These are phyloP conservation scores for Drosophila kepulauana DNA, from an alignment of 1,140 invertebrate genomes.

Conservation along the genomic window DNA sequence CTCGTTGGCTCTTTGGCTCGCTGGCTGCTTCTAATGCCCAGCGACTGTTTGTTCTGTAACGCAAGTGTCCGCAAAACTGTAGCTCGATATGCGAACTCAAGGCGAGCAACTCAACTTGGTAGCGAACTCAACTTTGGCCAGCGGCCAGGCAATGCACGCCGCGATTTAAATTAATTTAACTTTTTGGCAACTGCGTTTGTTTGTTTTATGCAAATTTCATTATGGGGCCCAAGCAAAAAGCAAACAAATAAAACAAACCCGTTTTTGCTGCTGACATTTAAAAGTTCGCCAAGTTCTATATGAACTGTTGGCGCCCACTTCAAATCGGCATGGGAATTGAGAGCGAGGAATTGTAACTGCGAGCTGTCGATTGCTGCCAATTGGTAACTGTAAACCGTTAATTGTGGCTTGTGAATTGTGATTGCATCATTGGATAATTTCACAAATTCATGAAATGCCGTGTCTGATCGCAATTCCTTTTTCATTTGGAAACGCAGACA, in stretches of 20 bases:
- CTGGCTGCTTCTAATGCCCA: constrained; percentile 34
- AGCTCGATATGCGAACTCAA: constrained; percentile 51
- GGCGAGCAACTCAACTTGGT: constrained; percentile 42
- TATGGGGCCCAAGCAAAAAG: constrained; percentile 19
- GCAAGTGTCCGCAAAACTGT: constrained; percentile 43
- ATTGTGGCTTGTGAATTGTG: constrained; percentile 14
- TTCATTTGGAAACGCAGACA: constrained; percentile 40
- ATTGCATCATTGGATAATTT: constrained; percentile 75
- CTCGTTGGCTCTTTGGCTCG: background rate
- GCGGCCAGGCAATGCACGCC: constrained; percentile 12
- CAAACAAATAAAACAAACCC: constrained; percentile 1
- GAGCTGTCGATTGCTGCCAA: constrained; percentile 4
- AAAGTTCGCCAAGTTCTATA: constrained; percentile 5
- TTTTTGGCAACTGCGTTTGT: constrained; percentile 39
- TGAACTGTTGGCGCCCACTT: background rate
- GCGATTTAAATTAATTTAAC: constrained; percentile 53
- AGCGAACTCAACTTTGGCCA: constrained; percentile 12
- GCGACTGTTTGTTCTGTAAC: constrained; percentile 25
- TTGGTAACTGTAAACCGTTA: constrained; percentile 40
- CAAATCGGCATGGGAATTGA: constrained; percentile 7
- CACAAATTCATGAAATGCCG: constrained; percentile 74
- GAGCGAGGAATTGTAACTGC: background rate
- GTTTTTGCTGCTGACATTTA: constrained; percentile 42
- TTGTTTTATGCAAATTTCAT: constrained; percentile 34
- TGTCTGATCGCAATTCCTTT: constrained; percentile 30